Evolutionary conservation across 2,113 vertebrate genomes (phyloP).

Genomic region (Peromyscus leucopus): DNA sequence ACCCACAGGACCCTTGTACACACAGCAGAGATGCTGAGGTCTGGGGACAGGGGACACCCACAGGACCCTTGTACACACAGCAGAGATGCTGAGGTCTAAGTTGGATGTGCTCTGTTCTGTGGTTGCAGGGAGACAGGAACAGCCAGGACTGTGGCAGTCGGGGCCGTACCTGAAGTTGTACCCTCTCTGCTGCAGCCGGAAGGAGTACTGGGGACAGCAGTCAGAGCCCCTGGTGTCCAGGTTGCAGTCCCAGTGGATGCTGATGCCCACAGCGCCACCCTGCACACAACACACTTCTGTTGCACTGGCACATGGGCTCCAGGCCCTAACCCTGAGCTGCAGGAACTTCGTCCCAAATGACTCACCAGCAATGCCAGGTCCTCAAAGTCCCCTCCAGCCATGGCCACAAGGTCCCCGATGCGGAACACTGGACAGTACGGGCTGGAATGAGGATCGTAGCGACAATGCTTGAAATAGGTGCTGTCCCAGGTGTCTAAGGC

Average conservation of each 20-base stretch:
- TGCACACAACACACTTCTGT: slow-evolving; percentile 57
- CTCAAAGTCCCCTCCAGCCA: slow-evolving; percentile 84
- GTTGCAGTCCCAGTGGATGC: slow-evolving; percentile 85
- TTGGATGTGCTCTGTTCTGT: background rate
- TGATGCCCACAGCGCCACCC: slow-evolving; percentile 85
- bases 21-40: background rate
- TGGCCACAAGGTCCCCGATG: slow-evolving; percentile 84
- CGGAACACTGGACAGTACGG: slow-evolving; percentile 88
- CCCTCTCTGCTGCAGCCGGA: slow-evolving; percentile 84
- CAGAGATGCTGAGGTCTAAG: too few relatives aligned
- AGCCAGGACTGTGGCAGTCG: too few relatives aligned
- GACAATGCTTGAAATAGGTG: slow-evolving; percentile 87
- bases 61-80: too few relatives aligned
- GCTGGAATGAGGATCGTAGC: slow-evolving; percentile 67
- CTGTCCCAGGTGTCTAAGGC: slow-evolving; percentile 83
- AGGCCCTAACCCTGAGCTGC: background rate
- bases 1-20: background rate
- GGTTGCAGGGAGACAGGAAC: background rate
- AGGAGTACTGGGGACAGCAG: slow-evolving; percentile 86
- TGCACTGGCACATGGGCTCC: fast-evolving
- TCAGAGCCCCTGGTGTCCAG: slow-evolving; percentile 71
- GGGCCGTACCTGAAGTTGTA: slow-evolving; percentile 88
- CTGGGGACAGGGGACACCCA: too few relatives aligned
- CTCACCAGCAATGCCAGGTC: slow-evolving; percentile 84
- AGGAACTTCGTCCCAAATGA: background rate